Percentiles rank a stretch among this genome's conserved stretches.
phyloP scores from a whole-genome alignment of 2,797 vertebrate genomes.

The Coluber constrictor region DNA sequence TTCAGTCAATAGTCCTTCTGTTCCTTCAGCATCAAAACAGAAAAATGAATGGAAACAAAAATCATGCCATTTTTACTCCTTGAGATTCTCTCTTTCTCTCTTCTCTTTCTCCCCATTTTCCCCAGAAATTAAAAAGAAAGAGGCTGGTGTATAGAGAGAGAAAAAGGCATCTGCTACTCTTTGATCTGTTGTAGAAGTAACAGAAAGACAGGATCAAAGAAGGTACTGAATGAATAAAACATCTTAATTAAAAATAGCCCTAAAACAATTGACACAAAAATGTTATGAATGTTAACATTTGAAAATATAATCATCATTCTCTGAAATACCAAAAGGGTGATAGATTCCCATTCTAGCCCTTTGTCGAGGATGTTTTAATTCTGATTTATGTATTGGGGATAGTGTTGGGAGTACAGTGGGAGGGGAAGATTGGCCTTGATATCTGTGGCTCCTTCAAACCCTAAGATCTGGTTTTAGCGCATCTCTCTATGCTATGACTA shows the following conservation, averaged over 20 bases:
- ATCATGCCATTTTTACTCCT: not conserved
- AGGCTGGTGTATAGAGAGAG: not conserved
- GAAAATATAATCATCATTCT: not conserved
- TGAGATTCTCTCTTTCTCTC: not conserved
- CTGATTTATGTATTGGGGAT: not conserved
- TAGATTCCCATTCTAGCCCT: not conserved
- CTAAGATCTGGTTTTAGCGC: not conserved
- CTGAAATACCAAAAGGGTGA: not conserved
- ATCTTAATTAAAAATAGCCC: constrained; percentile 13
- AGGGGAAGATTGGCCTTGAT: not conserved
- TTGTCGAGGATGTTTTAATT: not conserved
- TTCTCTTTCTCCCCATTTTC: not conserved
- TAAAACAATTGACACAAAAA: not conserved
- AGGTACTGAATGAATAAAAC: not conserved
- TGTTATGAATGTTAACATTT: not conserved
- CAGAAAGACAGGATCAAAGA: constrained; percentile 16
- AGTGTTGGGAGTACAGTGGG: not conserved
- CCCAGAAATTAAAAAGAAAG: not conserved
- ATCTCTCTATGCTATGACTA: not conserved
- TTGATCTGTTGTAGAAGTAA: constrained; percentile 3
- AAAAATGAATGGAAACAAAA: not conserved
- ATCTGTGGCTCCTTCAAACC: not conserved
- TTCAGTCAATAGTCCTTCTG: not conserved
- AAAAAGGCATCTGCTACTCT: constrained; percentile 2
- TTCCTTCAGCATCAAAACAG: not conserved